These are phyloP conservation scores for Resseliella maxima DNA, from an alignment of 2,888 invertebrate species.

Conservation along the genomic window DNA sequence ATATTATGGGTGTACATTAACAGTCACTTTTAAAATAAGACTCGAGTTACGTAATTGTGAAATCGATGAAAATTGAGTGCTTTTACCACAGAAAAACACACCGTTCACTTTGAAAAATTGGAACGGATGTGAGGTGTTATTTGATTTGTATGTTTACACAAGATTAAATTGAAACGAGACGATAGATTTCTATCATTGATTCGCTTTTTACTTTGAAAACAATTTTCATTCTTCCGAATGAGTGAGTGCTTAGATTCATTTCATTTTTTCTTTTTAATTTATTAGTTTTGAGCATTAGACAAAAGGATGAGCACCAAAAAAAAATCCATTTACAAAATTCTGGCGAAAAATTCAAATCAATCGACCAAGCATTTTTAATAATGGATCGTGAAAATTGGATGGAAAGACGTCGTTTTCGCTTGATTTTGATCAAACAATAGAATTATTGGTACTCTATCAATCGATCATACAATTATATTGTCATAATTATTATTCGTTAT, in stretches of 20 bases:
- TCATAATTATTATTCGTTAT: neutral
- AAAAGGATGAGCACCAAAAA: constrained; percentile 36
- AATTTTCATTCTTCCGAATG: neutral
- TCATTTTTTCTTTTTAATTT: neutral
- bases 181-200: constrained; percentile 7
- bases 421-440: constrained; percentile 45
- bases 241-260: too few relatives aligned
- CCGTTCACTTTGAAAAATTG: neutral
- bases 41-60: neutral
- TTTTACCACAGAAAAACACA: neutral
- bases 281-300: neutral
- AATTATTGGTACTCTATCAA: constrained; percentile 43
- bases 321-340: constrained; percentile 28
- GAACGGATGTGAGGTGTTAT: constrained; percentile 26
- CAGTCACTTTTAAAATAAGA: neutral
- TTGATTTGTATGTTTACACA: constrained; percentile 10
- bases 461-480: neutral
- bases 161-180: constrained; percentile 43
- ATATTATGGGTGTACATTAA: neutral
- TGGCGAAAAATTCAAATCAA: neutral
- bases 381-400: constrained; percentile 21
- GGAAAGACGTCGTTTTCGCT: neutral
- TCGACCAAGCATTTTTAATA: constrained; percentile 35
- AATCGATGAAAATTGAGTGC: neutral
- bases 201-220: neutral